Evolutionary conservation across 2,113 vertebrate genomes (phyloP).

Genomic region (Hypomesus transpacificus): DNA sequence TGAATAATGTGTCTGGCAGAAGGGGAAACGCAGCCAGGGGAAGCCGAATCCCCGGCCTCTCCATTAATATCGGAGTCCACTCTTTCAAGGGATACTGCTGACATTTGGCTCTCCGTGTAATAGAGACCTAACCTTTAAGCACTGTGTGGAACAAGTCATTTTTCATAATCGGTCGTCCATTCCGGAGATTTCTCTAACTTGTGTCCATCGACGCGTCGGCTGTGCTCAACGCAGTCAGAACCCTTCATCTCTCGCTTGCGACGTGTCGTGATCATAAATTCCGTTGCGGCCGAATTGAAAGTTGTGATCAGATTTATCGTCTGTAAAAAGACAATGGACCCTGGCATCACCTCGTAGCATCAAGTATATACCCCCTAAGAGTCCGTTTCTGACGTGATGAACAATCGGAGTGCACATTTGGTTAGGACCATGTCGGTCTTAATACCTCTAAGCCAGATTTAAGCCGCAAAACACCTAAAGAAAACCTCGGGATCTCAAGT

Average conservation of each 20-base stretch:
- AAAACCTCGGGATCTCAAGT: constrained; percentile 63
- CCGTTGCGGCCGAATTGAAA: not conserved
- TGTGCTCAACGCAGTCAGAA: constrained; percentile 12
- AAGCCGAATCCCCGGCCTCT: constrained; percentile 65
- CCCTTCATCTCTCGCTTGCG: constrained; percentile 30
- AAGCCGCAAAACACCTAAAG: constrained; percentile 56
- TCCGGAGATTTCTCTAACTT: constrained; percentile 46
- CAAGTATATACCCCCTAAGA: not conserved
- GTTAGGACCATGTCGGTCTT: constrained; percentile 51
- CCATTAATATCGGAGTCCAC: constrained; percentile 72
- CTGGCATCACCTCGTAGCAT: no score
- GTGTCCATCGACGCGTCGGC: constrained; percentile 41
- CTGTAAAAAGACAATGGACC: no score
- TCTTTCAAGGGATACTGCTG: constrained; percentile 68
- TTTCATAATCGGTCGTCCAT: constrained; percentile 79
- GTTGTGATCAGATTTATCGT: no score
- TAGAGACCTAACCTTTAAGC: constrained; percentile 90
- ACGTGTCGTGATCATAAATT: constrained; percentile 34
- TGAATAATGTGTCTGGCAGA: constrained; percentile 69
- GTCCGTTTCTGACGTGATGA: constrained; percentile 22
- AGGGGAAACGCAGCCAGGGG: constrained; percentile 62
- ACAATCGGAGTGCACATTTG: constrained; percentile 57
- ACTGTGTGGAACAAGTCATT: constrained; percentile 77
- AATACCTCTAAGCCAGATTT: constrained; percentile 64
- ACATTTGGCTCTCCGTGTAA: constrained; percentile 77